A percentile compares a stretch with the other conserved stretches of the same genome.
Conservation (phyloP, 2,888 invertebrate species). For the Caenorhabditis sp. region DNA sequence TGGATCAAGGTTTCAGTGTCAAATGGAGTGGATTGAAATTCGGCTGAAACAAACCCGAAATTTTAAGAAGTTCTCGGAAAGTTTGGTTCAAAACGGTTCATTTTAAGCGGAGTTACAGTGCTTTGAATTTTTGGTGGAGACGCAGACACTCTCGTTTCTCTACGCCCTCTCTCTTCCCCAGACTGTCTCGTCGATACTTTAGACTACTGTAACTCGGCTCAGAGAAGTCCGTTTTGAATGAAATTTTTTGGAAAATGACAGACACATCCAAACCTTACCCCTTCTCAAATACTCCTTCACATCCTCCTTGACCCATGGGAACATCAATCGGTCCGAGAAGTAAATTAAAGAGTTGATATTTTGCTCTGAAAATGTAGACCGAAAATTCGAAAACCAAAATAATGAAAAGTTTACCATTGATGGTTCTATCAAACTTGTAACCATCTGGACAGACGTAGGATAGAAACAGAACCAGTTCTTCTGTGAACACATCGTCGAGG, state of each 20-base stretch:
- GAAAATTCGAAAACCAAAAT: not conserved
- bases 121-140: too few species aligned
- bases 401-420: too few species aligned
- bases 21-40: not conserved
- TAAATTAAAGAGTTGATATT: not conserved
- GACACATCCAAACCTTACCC: not conserved
- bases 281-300: not conserved
- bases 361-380: not conserved
- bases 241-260: too few species aligned
- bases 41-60: too few species aligned
- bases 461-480: not conserved
- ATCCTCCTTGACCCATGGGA: slow-evolving; percentile 15
- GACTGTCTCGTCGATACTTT: too few species aligned
- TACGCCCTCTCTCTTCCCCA: too few species aligned
- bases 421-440: not conserved
- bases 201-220: too few species aligned
- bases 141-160: too few species aligned
- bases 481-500: slow-evolving; percentile 1
- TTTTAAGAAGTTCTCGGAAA: too few species aligned
- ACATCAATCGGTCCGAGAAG: not conserved
- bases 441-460: slow-evolving; percentile 7
- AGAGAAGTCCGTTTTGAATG: too few species aligned
- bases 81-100: too few species aligned
- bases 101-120: too few species aligned
- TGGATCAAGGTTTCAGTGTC: not conserved